Conservation (phyloP, 2,113 vertebrate genomes). For the Ursus arctos region DNA sequence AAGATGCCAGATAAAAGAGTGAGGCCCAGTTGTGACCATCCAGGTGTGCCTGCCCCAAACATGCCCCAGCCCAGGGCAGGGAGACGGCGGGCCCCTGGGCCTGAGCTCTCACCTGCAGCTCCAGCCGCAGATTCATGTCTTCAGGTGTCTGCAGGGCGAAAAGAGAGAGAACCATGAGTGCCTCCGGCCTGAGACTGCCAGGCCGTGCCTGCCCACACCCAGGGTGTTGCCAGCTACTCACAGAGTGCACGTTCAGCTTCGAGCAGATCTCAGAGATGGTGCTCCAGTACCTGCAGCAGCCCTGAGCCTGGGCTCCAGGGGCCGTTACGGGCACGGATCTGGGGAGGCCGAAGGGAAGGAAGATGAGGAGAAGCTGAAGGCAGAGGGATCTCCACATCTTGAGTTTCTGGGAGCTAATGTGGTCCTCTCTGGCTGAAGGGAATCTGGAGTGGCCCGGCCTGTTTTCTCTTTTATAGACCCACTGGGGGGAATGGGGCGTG, state of each 20-base stretch:
- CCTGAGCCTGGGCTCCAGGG: background rate
- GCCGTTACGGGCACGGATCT: background rate
- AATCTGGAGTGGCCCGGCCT: background rate
- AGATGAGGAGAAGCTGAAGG: background rate
- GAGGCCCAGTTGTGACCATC: background rate
- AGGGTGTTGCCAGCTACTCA: background rate
- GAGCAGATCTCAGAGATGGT: background rate
- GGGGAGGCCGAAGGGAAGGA: background rate
- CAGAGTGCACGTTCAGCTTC: background rate
- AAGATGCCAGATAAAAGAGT: background rate
- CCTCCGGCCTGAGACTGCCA: background rate
- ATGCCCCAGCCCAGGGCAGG: background rate
- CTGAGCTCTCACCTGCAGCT: background rate
- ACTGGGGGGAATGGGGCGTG: rapidly evolving
- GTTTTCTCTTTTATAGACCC: background rate
- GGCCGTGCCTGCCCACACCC: rapidly evolving
- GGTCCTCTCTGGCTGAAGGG: background rate
- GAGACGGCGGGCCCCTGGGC: background rate
- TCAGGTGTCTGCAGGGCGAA: background rate
- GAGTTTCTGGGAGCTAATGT: background rate
- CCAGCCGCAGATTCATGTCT: background rate
- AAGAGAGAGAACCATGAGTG: background rate
- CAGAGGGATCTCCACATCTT: background rate
- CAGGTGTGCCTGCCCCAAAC: background rate
- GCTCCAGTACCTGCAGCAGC: background rate